Conservation (phyloP, 2,888 invertebrate species). For the Diadromus collaris region DNA sequence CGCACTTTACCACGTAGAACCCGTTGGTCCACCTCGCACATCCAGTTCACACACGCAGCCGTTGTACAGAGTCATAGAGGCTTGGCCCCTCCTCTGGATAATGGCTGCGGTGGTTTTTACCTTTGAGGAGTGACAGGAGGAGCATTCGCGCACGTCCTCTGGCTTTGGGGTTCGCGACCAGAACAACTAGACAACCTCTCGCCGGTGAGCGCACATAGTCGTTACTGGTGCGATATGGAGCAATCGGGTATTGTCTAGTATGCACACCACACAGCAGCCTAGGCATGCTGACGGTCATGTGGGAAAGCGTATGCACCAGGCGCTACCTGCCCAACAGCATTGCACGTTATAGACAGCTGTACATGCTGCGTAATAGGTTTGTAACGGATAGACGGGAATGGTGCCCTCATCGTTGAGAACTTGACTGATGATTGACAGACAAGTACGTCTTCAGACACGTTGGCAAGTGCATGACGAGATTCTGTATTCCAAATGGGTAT, state of each 20-base stretch:
- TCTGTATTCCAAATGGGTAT: conserved; percentile 25
- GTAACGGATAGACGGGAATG: conserved; percentile 21
- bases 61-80: conserved; percentile 31
- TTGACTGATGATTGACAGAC: conserved; percentile 1
- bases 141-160: conserved; percentile 13
- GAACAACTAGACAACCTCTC: not conserved
- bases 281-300: conserved; percentile 10
- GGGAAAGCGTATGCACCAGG: conserved; percentile 22
- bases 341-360: not conserved
- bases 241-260: not conserved
- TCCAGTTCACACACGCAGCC: conserved; percentile 14
- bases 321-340: conserved; percentile 31
- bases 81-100: conserved; percentile 48
- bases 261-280: not conserved
- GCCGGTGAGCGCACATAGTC: conserved; percentile 7
- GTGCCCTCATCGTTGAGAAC: conserved; percentile 20
- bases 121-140: conserved; percentile 48
- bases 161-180: conserved; percentile 6
- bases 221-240: conserved; percentile 1
- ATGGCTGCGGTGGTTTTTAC: conserved; percentile 58
- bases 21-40: conserved; percentile 33
- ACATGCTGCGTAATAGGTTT: conserved; percentile 18
- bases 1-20: conserved; percentile 50
- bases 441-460: not conserved
- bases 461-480: conserved; percentile 26